Conservation (phyloP, 2,797 vertebrate species). For the Sebastes kiyomatsui region DNA sequence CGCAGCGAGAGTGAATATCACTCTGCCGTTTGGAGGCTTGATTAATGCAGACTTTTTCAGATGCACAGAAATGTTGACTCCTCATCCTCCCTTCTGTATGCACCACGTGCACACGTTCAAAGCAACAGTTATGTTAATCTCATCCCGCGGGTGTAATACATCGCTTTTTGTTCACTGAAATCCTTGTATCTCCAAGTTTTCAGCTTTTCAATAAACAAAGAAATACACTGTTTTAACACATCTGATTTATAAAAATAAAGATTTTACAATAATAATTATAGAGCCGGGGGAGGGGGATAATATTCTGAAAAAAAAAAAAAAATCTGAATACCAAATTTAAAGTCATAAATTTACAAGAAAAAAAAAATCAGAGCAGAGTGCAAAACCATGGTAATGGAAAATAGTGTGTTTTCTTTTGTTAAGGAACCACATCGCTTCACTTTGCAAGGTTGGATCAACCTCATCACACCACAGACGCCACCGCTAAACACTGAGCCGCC, state of each 20-base stretch:
- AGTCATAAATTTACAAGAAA: no score
- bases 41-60: constrained; percentile 46
- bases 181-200: background rate
- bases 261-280: background rate
- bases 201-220: background rate
- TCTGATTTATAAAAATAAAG: background rate
- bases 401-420: no score
- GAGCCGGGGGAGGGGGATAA: background rate
- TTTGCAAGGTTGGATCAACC: no score
- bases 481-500: no score
- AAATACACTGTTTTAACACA: background rate
- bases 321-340: accelerated
- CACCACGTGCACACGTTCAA: background rate
- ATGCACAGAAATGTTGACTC: constrained; percentile 20
- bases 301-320: no score
- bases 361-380: no score
- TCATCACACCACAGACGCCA: no score
- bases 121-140: constrained; percentile 31
- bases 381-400: no score
- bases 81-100: constrained; percentile 29
- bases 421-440: no score
- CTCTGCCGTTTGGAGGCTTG: constrained; percentile 18
- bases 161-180: background rate
- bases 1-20: background rate
- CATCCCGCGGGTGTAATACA: background rate